These are phyloP conservation scores for Oostethus manadensis DNA, from an alignment of 2,113 vertebrate genomes.

Conservation along the genomic window DNA sequence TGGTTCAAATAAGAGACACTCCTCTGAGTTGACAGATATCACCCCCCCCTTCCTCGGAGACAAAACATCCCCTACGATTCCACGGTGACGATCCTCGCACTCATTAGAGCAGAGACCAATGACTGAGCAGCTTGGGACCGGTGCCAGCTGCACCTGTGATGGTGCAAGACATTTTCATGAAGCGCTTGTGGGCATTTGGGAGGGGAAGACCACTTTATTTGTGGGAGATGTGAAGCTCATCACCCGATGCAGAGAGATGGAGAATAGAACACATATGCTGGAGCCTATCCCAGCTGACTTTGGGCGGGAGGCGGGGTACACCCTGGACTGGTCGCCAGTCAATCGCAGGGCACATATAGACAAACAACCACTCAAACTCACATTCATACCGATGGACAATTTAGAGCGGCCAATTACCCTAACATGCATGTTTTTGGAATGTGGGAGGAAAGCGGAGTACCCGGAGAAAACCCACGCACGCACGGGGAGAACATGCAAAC, in stretches of 20 bases:
- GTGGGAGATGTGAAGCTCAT: not conserved
- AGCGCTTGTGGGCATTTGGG: conserved; percentile 5
- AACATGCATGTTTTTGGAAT: no score
- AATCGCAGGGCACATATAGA: no score
- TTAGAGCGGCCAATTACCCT: no score
- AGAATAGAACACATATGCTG: not conserved
- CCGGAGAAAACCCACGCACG: no score
- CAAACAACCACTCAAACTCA: no score
- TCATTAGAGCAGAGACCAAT: conserved; percentile 26
- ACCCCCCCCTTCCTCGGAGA: conserved; percentile 50
- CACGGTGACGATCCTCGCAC: conserved; percentile 44
- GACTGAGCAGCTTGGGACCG: conserved; percentile 34
- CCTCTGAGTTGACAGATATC: conserved; percentile 39
- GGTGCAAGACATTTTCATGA: conserved; percentile 4
- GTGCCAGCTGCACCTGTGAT: conserved; percentile 15
- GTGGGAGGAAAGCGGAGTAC: no score
- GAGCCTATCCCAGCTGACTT: no score
- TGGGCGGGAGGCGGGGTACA: no score
- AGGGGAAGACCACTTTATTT: not conserved
- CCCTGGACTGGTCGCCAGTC: no score
- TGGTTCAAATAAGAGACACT: no score
- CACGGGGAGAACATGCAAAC: no score
- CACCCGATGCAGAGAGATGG: not conserved
- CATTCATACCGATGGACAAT: no score
- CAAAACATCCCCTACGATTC: conserved; percentile 48